phyloP scores from a whole-genome alignment of 2,888 invertebrate genomes.

The Schrankia costaestrigalis region DNA sequence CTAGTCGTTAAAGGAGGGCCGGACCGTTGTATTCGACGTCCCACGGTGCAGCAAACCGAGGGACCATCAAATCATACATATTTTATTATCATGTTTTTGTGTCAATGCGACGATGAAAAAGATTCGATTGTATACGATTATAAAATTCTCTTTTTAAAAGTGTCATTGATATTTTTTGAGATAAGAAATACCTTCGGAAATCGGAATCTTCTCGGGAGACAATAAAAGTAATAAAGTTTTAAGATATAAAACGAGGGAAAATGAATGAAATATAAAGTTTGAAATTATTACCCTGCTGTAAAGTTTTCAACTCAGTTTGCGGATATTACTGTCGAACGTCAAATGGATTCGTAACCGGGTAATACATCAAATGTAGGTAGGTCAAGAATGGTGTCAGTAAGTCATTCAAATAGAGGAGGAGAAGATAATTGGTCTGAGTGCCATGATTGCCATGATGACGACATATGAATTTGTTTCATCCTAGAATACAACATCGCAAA shows the following conservation, averaged over 20 bases:
- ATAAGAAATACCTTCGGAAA: conserved; percentile 14
- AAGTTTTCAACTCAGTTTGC: conserved; percentile 14
- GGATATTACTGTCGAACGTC: conserved; percentile 5
- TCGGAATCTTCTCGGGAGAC: conserved; percentile 8
- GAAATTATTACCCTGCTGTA: conserved; percentile 24
- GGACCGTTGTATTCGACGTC: conserved; percentile 10
- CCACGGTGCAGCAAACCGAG: conserved; percentile 13
- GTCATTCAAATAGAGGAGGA: no score
- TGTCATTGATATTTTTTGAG: conserved; percentile 15
- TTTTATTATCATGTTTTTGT: conserved; percentile 44
- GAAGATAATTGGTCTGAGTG: no score
- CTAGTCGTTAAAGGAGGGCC: conserved; percentile 21
- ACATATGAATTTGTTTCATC: no score
- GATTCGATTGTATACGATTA: conserved; percentile 29
- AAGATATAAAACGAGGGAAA: conserved; percentile 24
- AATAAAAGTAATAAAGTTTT: conserved; percentile 17
- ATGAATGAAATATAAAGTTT: conserved; percentile 24
- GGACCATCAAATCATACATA: conserved; percentile 34
- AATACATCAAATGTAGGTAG: no score
- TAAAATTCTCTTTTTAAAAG: conserved; percentile 29
- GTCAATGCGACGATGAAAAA: conserved; percentile 34
- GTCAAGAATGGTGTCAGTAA: no score
- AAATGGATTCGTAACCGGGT: no score
- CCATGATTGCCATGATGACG: no score
- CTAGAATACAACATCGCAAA: no score